Evolutionary conservation across 23 tunicate genomes (phyloP).

Genomic region (Diplosoma virens): DNA sequence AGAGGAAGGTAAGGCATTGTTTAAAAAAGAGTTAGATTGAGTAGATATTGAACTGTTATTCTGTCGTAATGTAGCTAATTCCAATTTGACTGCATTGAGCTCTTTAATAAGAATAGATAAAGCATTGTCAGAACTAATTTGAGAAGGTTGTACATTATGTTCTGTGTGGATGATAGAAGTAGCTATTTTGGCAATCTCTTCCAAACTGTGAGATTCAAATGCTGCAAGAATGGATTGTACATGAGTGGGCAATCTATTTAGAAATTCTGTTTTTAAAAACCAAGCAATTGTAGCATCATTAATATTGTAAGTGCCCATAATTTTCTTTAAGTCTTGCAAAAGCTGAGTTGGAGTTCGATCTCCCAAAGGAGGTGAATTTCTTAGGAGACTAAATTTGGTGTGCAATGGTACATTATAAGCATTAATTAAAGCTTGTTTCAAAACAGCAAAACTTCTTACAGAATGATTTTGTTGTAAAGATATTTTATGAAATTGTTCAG

Average conservation of each 20-base stretch:
- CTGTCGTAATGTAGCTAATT: not conserved
- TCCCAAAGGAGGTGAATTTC: not conserved
- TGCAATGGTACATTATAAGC: not conserved
- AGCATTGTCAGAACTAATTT: not conserved
- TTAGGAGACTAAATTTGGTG: not conserved
- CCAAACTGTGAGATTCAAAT: not conserved
- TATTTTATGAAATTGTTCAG: not conserved
- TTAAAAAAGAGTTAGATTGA: not conserved
- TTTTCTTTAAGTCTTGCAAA: not conserved
- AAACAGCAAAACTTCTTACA: not conserved
- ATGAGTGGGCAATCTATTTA: not conserved
- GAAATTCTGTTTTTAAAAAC: constrained; percentile 1
- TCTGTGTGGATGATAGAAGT: not conserved
- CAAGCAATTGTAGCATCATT: not conserved
- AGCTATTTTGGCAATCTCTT: not conserved
- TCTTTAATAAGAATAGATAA: not conserved
- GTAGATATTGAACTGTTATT: too few relatives aligned
- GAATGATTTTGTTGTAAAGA: not conserved
- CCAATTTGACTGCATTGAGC: not conserved
- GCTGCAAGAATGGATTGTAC: not conserved
- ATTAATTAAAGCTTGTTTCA: not conserved
- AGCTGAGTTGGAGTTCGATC: constrained; percentile 12
- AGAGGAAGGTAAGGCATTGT: too few relatives aligned
- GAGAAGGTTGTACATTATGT: not conserved
- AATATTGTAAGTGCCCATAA: not conserved